These are phyloP conservation scores for Harpagus bidentatus DNA, from an alignment of 2,113 vertebrate genomes.

Conservation along the genomic window DNA sequence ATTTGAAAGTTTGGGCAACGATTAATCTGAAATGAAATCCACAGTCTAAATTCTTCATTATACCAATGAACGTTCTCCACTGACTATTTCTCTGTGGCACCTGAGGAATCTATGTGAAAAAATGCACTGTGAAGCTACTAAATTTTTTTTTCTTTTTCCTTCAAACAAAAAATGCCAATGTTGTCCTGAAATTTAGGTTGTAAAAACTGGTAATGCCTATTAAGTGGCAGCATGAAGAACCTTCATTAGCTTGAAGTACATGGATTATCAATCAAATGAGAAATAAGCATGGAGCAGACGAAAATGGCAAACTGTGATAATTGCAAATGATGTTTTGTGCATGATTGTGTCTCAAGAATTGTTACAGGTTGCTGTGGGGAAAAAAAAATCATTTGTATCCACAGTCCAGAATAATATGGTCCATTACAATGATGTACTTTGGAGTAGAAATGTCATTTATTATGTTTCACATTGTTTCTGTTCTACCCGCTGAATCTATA, in stretches of 20 bases:
- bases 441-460: not conserved
- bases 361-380: not conserved
- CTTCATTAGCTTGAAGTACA: not conserved
- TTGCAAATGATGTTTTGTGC: conserved; percentile 33
- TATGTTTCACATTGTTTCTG: conserved; percentile 2
- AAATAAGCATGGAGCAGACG: not conserved
- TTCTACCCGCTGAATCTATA: not conserved
- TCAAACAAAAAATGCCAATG: not conserved
- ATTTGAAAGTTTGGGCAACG: not conserved
- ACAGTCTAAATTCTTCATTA: not conserved
- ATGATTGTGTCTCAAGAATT: conserved; percentile 13
- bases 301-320: conserved; percentile 23
- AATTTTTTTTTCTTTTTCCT: not conserved
- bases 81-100: not conserved
- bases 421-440: not conserved
- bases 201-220: not conserved
- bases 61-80: not conserved
- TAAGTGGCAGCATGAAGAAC: conserved; percentile 8
- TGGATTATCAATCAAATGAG: conserved; percentile 28
- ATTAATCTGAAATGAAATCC: not conserved
- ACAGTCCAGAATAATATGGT: not conserved
- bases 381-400: not conserved
- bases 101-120: not conserved
- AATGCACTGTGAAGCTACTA: not conserved
- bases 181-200: not conserved